Conservation (phyloP, 2,888 invertebrate species). For the Drosophila histrio region DNA sequence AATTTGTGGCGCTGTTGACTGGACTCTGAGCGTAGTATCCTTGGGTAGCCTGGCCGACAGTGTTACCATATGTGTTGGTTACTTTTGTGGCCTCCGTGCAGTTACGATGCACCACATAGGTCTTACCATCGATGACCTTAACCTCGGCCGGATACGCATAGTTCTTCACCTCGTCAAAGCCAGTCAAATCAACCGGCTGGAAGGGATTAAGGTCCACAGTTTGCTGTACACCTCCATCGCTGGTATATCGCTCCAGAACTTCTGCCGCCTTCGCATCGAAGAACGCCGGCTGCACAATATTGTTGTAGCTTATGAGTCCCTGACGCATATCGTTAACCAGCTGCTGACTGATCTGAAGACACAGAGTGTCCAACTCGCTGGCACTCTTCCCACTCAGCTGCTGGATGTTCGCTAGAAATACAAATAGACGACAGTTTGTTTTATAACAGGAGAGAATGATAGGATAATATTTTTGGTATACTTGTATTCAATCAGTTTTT, state of each 20-base stretch:
- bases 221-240: conserved; percentile 56
- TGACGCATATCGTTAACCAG: conserved; percentile 80
- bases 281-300: conserved; percentile 80
- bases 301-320: conserved; percentile 72
- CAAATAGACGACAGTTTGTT: not conserved
- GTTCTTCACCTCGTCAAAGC: conserved; percentile 80
- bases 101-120: conserved; percentile 82
- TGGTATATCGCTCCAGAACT: conserved; percentile 63
- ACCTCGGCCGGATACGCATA: conserved; percentile 81
- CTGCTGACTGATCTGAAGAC: conserved; percentile 67
- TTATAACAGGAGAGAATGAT: too few relatives aligned
- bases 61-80: conserved; percentile 43
- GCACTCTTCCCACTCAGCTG: conserved; percentile 78
- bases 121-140: conserved; percentile 82
- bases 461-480: too few relatives aligned
- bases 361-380: conserved; percentile 74
- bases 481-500: too few relatives aligned
- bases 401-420: conserved; percentile 69
- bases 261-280: conserved; percentile 82
- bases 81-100: conserved; percentile 78
- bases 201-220: conserved; percentile 61
- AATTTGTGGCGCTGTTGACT: conserved; percentile 24
- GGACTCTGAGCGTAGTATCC: conserved; percentile 21
- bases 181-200: conserved; percentile 71
- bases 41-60: conserved; percentile 38